Evolutionary conservation across 2,797 vertebrate genomes (phyloP), one percentile per base, ranked within the genome.

Genomic region (Halcyon badia): DNA sequence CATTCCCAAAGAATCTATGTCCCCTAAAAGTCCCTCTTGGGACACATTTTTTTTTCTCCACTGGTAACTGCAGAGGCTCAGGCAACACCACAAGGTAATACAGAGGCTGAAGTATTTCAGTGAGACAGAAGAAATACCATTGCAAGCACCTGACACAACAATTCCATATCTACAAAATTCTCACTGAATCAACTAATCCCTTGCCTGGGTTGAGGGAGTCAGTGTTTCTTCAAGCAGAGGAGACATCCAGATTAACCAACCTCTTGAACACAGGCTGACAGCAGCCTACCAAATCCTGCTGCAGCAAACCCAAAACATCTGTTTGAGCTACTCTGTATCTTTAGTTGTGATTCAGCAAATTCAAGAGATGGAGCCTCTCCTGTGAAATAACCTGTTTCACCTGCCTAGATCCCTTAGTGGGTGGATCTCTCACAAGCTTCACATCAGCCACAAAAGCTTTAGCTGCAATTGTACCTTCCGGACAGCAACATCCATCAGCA

Each of bases 401-500:
- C 57, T 69, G 65, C 31, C n/a, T 20, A 37, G 30, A 26, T 35
- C 14, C 26, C 46, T 58, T 4, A 15, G 17, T 5, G 33, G 58
- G 31, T 33, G 71, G 37, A 44, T 56, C 35, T 21, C 57, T 46
- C 56, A n/a, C 16, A 22, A 16, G 17, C n/a, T 77, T 33, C 62
- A 26, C 1, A 0, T 9, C 0, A 0, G 19, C 28, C 72, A 52
- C 25, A 44, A 58, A 61, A 49, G 12, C 46, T 82, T 44, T 61
- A 57, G 49, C n/a, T 44, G 75, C 26, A 77, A 18, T n/a, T 0
- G 0, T 25, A 62, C 19, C 31, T 51, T 61, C 35, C 44, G 49
- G 49, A 20, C 30, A 75, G 33, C 0, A 6, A 18, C 13, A 64
- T n/a, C 17, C 30, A 25, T 4, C 83, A 62, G 44, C 7, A 35